phyloP scores from a whole-genome alignment of 2,888 invertebrate genomes.

The Crematogaster levior region DNA sequence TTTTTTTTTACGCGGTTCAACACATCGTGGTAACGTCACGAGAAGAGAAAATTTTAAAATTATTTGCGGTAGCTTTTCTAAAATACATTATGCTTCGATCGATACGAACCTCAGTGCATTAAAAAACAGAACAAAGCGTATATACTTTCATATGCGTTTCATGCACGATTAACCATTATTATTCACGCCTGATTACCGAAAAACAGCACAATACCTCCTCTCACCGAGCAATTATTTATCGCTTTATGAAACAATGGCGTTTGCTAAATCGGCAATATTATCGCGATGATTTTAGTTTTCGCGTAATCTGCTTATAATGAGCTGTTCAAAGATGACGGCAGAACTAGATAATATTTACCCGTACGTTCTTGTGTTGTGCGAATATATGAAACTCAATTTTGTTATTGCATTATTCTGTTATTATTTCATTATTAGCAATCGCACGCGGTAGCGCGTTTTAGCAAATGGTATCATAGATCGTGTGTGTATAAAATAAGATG shows the following conservation, averaged over 20 bases:
- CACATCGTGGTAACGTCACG: too few relatives aligned
- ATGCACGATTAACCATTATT: slow-evolving; percentile 40
- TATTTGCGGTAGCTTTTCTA: slow-evolving; percentile 3
- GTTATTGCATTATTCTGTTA: not conserved
- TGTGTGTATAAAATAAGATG: not conserved
- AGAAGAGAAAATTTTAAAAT: not conserved
- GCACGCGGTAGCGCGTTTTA: not conserved
- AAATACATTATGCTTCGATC: slow-evolving; percentile 8
- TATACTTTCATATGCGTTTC: slow-evolving; percentile 37
- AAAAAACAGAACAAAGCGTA: slow-evolving; percentile 32
- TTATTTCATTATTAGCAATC: not conserved
- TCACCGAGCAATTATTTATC: slow-evolving; percentile 50
- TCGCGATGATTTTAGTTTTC: slow-evolving; percentile 21
- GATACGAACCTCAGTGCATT: slow-evolving; percentile 17
- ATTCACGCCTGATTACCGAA: slow-evolving; percentile 48
- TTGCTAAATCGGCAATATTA: slow-evolving; percentile 29
- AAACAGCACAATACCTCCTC: slow-evolving; percentile 27
- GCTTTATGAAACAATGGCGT: slow-evolving; percentile 46
- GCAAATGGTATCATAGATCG: too few relatives aligned
- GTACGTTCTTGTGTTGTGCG: not conserved
- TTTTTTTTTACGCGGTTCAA: not conserved
- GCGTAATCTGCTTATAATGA: slow-evolving; percentile 21
- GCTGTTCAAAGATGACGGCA: not conserved
- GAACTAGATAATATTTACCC: slow-evolving; percentile 13
- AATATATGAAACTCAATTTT: slow-evolving; percentile 15